Conservation (phyloP, 1,140 invertebrate genomes). For the Stegodyphus dumicola region DNA sequence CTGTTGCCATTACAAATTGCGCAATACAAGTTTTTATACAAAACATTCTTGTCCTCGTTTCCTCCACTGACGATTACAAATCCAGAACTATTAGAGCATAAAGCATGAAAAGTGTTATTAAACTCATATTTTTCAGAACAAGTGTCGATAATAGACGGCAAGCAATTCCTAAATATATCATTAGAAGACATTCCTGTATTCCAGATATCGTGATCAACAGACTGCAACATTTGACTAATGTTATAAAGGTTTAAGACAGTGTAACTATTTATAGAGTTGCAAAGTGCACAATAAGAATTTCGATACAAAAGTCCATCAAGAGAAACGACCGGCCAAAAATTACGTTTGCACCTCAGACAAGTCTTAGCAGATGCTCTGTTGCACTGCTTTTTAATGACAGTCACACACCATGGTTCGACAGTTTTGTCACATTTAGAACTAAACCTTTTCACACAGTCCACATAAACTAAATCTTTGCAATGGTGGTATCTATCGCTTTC, state of each 20-base stretch:
- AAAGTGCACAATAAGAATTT: constrained; percentile 50
- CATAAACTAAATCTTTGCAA: constrained; percentile 1
- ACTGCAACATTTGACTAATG: not conserved
- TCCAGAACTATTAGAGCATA: constrained; percentile 9
- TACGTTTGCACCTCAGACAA: constrained; percentile 9
- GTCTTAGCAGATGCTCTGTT: not conserved
- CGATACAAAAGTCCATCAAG: constrained; percentile 16
- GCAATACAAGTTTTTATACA: constrained; percentile 61
- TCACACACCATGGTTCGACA: not conserved
- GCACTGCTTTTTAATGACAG: constrained; percentile 4
- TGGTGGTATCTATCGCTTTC: not conserved
- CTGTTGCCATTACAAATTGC: constrained; percentile 33
- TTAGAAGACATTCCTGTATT: not conserved
- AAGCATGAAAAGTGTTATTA: not conserved
- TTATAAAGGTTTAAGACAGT: not conserved
- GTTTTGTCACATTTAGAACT: constrained; percentile 2
- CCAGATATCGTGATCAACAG: not conserved
- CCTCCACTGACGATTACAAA: not conserved
- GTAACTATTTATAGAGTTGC: constrained; percentile 30
- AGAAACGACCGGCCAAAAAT: constrained; percentile 20
- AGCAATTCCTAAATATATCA: not conserved
- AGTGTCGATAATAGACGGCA: not conserved
- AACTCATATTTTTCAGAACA: not conserved
- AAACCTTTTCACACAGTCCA: not conserved
- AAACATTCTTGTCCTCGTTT: not conserved